A percentile compares a stretch with the other conserved stretches of the same genome.
Conservation (phyloP, 2,797 vertebrate species). For the Oryzias dopingdopingensis region DNA sequence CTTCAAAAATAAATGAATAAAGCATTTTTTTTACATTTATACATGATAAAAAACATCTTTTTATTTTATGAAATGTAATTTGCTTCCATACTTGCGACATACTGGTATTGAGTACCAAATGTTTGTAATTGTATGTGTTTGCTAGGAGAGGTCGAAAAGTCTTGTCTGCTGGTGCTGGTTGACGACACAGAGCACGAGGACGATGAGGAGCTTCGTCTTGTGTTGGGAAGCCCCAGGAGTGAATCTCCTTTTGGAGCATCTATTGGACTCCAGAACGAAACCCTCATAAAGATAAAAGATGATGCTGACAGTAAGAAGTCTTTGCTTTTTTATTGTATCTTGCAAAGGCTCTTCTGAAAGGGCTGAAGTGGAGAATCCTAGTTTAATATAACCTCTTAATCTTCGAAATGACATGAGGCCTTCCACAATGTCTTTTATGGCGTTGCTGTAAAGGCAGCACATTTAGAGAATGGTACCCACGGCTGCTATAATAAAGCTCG, state of each 20-base stretch:
- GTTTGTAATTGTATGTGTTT: neutral
- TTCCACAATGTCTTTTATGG: neutral
- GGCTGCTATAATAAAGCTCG: neutral
- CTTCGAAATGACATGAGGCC: neutral
- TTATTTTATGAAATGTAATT: too few species aligned
- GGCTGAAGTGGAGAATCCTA: neutral
- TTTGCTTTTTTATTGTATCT: neutral
- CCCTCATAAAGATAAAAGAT: constrained; percentile 87
- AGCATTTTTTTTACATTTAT: too few species aligned
- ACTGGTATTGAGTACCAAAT: constrained; percentile 1
- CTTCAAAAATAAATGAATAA: too few species aligned
- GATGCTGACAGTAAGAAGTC: constrained; percentile 86
- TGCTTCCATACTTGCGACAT: neutral
- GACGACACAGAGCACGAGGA: constrained; percentile 88
- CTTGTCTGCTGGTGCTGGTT: constrained; percentile 80
- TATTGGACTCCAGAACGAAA: constrained; percentile 88
- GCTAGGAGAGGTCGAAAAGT: constrained; percentile 89
- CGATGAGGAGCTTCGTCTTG: constrained; percentile 88
- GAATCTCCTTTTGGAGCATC: constrained; percentile 88
- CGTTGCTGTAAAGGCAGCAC: neutral
- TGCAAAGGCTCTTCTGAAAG: neutral
- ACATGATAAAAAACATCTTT: too few species aligned
- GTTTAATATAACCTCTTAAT: neutral
- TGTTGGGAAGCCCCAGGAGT: constrained; percentile 88
- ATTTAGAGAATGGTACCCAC: neutral